Evolutionary conservation across 2,888 invertebrate species (phyloP).

Genomic region (Seira sanloemensis): DNA sequence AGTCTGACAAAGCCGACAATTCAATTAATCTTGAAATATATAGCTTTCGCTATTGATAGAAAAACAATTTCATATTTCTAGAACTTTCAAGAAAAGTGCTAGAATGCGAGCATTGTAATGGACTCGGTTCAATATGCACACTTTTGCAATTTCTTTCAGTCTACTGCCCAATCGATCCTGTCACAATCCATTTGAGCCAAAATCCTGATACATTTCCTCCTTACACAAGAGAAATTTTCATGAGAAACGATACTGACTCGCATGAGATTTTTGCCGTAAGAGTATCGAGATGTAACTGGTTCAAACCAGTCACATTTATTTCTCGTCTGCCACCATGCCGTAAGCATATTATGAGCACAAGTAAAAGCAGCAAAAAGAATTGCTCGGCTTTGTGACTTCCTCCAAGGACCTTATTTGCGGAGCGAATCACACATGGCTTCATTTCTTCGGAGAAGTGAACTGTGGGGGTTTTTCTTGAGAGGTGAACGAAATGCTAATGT

Average conservation of each 20-base stretch:
- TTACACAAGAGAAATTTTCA: not conserved
- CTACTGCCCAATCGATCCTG: too few relatives aligned
- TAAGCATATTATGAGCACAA: not conserved
- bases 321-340: not conserved
- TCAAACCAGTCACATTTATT: not conserved
- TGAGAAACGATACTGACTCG: not conserved
- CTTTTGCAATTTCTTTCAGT: too few relatives aligned
- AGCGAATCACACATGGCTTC: not conserved
- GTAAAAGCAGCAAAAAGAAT: not conserved
- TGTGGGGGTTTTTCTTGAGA: not conserved
- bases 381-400: not conserved
- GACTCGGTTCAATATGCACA: too few relatives aligned
- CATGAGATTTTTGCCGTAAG: not conserved
- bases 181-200: too few relatives aligned
- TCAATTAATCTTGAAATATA: too few relatives aligned
- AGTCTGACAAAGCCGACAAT: too few relatives aligned
- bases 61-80: too few relatives aligned
- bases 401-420: not conserved
- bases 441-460: not conserved
- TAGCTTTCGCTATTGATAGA: too few relatives aligned
- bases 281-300: not conserved
- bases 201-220: too few relatives aligned
- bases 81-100: too few relatives aligned
- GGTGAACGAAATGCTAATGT: not conserved
- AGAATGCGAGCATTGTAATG: too few relatives aligned